Evolutionary conservation across 2,797 vertebrate species (phyloP).

Genomic region (Chaetodon trifasciatus): DNA sequence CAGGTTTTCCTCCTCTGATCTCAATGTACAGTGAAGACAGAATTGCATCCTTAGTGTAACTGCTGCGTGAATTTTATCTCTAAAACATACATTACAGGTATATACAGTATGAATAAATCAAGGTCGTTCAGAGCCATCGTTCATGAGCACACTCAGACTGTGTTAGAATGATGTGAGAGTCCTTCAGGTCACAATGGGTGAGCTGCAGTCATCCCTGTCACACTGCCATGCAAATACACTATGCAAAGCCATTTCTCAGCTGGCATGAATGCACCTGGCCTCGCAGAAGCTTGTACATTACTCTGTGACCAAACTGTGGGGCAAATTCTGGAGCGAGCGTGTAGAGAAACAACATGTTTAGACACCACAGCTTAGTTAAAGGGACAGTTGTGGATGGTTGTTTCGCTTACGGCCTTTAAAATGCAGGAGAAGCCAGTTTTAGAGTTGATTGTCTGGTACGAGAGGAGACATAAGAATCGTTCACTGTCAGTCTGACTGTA

Average conservation of each 20-base stretch:
- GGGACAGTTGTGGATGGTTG: not conserved
- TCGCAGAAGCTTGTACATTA: not conserved
- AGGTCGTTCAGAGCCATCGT: not conserved
- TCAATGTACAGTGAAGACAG: not conserved
- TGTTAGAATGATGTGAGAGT: constrained; percentile 22
- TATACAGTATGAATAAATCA: not conserved
- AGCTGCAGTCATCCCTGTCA: constrained; percentile 19
- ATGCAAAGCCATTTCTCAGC: constrained; percentile 78
- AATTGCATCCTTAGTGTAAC: not conserved
- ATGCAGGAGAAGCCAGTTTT: not conserved
- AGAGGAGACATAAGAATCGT: not conserved
- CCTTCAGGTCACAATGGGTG: constrained; percentile 12
- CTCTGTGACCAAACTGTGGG: not conserved
- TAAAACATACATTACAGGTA: not conserved
- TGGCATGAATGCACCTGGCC: constrained; percentile 14
- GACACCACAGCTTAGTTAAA: not conserved
- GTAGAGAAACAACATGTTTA: not conserved
- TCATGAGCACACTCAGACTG: not conserved
- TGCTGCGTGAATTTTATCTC: not conserved
- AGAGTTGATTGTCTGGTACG: not conserved
- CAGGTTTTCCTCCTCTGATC: not conserved
- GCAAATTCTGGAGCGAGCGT: not conserved
- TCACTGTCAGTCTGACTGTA: not conserved
- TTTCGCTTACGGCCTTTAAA: not conserved
- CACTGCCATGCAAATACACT: constrained; percentile 77